phyloP scores from a whole-genome alignment of 2,113 vertebrate species.

The Tapirus terrestris region DNA sequence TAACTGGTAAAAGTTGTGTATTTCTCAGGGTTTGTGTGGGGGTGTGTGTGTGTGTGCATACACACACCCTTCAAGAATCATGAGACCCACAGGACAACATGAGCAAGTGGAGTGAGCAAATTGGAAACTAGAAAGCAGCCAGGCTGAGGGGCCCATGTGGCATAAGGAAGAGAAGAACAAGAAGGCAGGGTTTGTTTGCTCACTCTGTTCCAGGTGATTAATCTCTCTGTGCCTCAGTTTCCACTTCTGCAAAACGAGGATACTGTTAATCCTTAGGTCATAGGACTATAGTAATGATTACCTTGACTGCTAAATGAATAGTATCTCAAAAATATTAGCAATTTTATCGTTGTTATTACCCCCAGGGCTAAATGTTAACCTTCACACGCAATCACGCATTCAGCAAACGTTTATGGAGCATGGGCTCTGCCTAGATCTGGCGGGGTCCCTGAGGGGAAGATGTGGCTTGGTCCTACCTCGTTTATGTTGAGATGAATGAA shows the following conservation, averaged over 20 bases:
- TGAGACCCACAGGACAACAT: fast-evolving
- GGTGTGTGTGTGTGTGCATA: fast-evolving
- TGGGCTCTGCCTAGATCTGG: background rate
- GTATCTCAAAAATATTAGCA: background rate
- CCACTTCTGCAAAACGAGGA: background rate
- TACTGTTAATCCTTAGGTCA: background rate
- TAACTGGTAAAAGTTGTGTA: no score
- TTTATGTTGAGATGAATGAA: constrained; percentile 85
- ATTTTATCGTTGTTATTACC: no score
- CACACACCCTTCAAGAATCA: background rate
- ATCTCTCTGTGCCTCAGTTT: background rate
- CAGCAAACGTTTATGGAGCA: fast-evolving
- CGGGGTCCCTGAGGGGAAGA: background rate
- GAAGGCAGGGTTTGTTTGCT: background rate
- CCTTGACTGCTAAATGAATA: background rate
- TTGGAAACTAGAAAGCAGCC: background rate
- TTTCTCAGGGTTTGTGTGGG: background rate
- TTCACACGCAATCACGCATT: fast-evolving
- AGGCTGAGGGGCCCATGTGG: background rate
- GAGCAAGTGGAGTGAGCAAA: background rate
- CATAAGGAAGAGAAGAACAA: background rate
- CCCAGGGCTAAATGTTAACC: background rate
- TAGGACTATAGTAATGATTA: background rate
- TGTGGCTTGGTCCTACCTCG: constrained; percentile 80
- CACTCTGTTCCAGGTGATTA: background rate